Conservation (phyloP, 2,797 vertebrate genomes). For the Pygocentrus nattereri region DNA sequence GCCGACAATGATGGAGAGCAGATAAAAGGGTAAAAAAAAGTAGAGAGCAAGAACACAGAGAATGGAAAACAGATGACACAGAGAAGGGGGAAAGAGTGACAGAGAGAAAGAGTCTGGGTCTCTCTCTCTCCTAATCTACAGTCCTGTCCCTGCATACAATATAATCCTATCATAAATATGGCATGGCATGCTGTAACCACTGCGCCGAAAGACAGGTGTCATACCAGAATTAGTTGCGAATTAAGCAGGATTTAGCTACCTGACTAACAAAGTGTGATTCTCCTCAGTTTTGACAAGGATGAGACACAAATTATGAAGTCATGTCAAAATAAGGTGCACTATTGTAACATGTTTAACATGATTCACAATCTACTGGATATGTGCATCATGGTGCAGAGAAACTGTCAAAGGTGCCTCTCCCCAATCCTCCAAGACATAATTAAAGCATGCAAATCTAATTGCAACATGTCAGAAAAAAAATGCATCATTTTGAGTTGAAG, state of each 20-base stretch:
- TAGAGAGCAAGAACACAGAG: background rate
- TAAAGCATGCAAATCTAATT: background rate
- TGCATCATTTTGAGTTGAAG: background rate
- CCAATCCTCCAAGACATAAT: background rate
- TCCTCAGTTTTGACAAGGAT: conserved; percentile 39
- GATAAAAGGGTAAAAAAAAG: background rate
- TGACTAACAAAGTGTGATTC: conserved; percentile 26
- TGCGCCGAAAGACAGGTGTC: conserved; percentile 50
- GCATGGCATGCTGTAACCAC: conserved; percentile 40
- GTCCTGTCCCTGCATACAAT: conserved; percentile 20
- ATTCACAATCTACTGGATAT: background rate
- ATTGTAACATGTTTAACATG: background rate
- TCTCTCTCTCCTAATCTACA: conserved; percentile 36
- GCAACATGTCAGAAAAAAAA: background rate
- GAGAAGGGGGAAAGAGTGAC: background rate
- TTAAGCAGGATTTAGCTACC: conserved; percentile 45
- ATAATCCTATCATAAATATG: conserved; percentile 50
- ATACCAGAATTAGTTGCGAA: conserved; percentile 25
- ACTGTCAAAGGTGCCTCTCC: background rate
- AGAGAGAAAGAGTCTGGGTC: conserved; percentile 29
- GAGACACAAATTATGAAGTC: conserved; percentile 35
- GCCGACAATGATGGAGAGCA: conserved; percentile 3
- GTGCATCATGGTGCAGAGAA: background rate
- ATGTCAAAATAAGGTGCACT: conserved; percentile 23
- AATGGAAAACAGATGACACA: conserved; percentile 5